These are phyloP conservation scores for Hermaeophaga mercurialis DNA, from an alignment of 2,888 invertebrate species.

Conservation along the genomic window DNA sequence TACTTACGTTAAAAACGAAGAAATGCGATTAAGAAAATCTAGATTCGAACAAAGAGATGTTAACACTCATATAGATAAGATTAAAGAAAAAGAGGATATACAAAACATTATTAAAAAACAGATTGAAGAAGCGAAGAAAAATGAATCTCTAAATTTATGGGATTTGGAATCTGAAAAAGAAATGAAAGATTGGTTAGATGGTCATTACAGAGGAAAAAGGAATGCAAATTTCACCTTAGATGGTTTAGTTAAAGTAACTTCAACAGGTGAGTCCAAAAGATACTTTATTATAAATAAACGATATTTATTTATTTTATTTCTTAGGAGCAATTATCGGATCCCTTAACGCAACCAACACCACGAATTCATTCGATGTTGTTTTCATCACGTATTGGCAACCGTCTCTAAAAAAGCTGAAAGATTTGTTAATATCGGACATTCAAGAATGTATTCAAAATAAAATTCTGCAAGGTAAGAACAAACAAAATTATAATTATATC, in stretches of 20 bases:
- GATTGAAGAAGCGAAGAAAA: constrained; percentile 33
- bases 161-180: constrained; percentile 63
- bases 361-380: constrained; percentile 65
- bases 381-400: constrained; percentile 79
- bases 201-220: constrained; percentile 51
- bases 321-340: constrained; percentile 50
- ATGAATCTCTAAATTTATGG: constrained; percentile 57
- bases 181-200: constrained; percentile 56
- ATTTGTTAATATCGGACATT: constrained; percentile 66
- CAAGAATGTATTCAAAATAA: constrained; percentile 68
- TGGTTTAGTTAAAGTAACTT: constrained; percentile 50
- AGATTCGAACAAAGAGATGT: constrained; percentile 55
- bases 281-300: too few species aligned
- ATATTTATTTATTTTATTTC: constrained; percentile 29
- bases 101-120: constrained; percentile 50
- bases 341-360: constrained; percentile 40
- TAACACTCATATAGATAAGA: constrained; percentile 51
- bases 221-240: constrained; percentile 39
- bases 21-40: constrained; percentile 51
- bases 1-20: constrained; percentile 54
- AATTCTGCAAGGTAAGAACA: constrained; percentile 29
- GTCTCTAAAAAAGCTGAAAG: constrained; percentile 57
- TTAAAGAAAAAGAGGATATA: constrained; percentile 51
- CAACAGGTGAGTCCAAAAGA: constrained; percentile 52
- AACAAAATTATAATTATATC: constrained; percentile 1